phyloP scores from a whole-genome alignment of 2,888 invertebrate species.

The Yponomeuta plumbellus region DNA sequence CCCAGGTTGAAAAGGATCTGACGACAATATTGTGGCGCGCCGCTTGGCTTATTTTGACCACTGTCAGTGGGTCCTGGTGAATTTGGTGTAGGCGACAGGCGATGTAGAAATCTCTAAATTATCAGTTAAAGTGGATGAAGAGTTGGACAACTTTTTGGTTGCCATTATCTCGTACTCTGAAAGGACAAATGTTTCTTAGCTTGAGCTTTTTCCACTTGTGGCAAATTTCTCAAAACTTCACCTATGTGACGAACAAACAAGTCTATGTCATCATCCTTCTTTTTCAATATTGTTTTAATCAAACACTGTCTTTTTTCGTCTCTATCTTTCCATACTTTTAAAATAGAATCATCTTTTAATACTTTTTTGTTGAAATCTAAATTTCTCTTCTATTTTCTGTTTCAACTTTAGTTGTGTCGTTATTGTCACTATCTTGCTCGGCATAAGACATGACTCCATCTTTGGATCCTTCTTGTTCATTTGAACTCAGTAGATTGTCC shows the following conservation, averaged over 20 bases:
- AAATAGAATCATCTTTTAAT: slow-evolving; percentile 11
- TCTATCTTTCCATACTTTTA: slow-evolving; percentile 18
- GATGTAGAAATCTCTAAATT: too few relatives aligned
- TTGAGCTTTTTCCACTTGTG: slow-evolving; percentile 18
- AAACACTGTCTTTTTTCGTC: slow-evolving; percentile 15
- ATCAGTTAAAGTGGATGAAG: too few relatives aligned
- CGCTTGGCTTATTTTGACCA: too few relatives aligned
- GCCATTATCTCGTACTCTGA: slow-evolving; percentile 18
- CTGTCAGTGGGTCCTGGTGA: slow-evolving; percentile 10
- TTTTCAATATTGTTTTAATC: slow-evolving; percentile 14
- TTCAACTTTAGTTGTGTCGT: too few relatives aligned
- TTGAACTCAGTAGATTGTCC: too few relatives aligned
- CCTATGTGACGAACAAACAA: slow-evolving; percentile 17
- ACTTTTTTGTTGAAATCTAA: too few relatives aligned
- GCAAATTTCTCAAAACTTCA: slow-evolving; percentile 18
- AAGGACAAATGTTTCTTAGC: slow-evolving; percentile 11
- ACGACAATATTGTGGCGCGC: slow-evolving; percentile 6
- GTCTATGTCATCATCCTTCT: slow-evolving; percentile 18
- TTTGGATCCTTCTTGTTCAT: neutral
- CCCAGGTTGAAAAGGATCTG: slow-evolving; percentile 1
- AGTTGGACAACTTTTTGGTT: slow-evolving; percentile 1
- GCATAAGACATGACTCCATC: too few relatives aligned
- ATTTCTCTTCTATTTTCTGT: too few relatives aligned
- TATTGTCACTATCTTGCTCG: too few relatives aligned
- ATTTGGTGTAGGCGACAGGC: slow-evolving; percentile 14